Percentiles rank a stretch among this genome's conserved stretches.
Evolutionary conservation across 2,113 vertebrate genomes (phyloP).

Genomic region (Microtus ochrogaster): DNA sequence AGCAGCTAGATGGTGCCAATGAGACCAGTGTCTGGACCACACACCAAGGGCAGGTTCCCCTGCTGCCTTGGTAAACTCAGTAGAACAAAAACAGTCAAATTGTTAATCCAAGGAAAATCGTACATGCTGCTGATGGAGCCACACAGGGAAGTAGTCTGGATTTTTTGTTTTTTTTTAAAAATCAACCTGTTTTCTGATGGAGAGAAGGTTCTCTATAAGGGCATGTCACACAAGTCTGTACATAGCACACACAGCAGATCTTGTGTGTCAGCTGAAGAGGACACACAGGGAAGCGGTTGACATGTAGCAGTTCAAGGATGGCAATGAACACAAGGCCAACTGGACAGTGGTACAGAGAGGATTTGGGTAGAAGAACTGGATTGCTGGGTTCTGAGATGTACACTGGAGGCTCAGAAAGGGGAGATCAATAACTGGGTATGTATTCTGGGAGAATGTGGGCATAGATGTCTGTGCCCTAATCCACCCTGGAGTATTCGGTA

Average conservation of each 20-base stretch:
- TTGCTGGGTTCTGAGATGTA: not conserved
- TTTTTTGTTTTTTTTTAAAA: slow-evolving; percentile 19
- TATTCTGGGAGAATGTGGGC: not conserved
- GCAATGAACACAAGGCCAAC: not conserved
- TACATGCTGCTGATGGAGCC: slow-evolving; percentile 49
- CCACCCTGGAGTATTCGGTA: not conserved
- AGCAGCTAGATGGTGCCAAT: not conserved
- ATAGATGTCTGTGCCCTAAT: not conserved
- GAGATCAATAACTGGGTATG: not conserved
- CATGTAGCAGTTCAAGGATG: slow-evolving; percentile 12
- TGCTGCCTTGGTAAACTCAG: slow-evolving; percentile 58
- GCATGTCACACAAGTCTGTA: not conserved
- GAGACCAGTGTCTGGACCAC: slow-evolving; percentile 30
- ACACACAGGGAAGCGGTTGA: not conserved
- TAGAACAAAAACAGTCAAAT: slow-evolving; percentile 48
- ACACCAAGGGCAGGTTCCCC: slow-evolving; percentile 45
- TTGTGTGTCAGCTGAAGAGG: not conserved
- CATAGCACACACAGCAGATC: not conserved
- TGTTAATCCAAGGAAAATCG: slow-evolving; percentile 63
- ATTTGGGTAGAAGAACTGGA: not conserved
- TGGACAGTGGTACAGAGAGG: not conserved
- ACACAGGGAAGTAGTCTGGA: slow-evolving; percentile 54
- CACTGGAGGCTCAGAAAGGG: not conserved
- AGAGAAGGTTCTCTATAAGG: not conserved
- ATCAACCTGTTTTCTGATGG: not conserved